phyloP scores from a whole-genome alignment of 2,797 vertebrate species.

The Psittacula echo region DNA sequence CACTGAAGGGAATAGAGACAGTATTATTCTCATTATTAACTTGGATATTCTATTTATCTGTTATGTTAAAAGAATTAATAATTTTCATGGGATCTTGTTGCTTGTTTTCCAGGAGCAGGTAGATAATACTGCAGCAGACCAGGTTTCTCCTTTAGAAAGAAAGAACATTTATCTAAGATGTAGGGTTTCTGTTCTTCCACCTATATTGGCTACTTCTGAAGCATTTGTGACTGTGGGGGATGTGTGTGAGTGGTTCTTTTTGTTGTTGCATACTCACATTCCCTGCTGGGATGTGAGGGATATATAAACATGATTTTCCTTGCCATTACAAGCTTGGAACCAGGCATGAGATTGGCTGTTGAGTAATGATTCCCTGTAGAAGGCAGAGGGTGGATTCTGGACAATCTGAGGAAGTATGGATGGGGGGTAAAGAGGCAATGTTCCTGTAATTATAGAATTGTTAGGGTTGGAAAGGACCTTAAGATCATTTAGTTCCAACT shows the following conservation, averaged over 20 bases:
- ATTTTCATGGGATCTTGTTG: not conserved
- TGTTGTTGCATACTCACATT: not conserved
- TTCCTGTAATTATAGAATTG: not conserved
- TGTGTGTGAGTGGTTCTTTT: not conserved
- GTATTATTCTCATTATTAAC: not conserved
- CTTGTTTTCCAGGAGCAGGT: not conserved
- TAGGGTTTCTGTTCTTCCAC: rapidly evolving
- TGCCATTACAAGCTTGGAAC: not conserved
- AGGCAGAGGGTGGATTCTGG: not conserved
- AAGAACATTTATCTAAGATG: not conserved
- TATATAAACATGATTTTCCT: not conserved
- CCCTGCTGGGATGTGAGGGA: not conserved
- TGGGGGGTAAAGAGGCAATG: not conserved
- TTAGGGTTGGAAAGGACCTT: not conserved
- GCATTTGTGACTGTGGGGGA: not conserved
- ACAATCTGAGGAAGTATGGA: not conserved
- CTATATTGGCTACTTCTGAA: not conserved
- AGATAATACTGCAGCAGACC: not conserved
- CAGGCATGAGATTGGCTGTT: not conserved
- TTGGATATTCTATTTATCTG: not conserved
- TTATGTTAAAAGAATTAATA: not conserved
- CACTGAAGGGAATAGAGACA: not conserved
- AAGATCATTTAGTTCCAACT: not conserved
- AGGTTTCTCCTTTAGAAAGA: not conserved
- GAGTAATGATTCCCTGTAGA: not conserved